Percentiles rank a stretch among this genome's conserved stretches.
These are phyloP conservation scores for Anthonomus grandis DNA, from an alignment of 1,140 invertebrate species.

Conservation along the genomic window DNA sequence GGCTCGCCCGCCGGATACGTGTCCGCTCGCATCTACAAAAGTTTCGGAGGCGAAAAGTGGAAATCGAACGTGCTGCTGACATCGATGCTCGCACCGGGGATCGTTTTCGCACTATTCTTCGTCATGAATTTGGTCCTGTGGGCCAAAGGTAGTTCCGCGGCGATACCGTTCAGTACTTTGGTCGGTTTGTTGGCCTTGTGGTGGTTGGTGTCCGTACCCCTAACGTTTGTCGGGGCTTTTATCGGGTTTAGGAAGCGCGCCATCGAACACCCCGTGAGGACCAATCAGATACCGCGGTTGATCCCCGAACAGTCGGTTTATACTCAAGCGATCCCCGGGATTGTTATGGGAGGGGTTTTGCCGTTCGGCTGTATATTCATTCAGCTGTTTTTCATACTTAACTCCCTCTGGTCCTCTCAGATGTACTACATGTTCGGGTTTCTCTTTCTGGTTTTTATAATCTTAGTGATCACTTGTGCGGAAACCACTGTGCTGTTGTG, in stretches of 20 bases:
- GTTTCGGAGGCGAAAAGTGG: constrained; percentile 97
- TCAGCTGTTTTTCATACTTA: constrained; percentile 98
- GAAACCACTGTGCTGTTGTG: constrained; percentile 97
- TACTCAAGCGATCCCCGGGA: constrained; percentile 87
- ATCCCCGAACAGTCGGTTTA: constrained; percentile 98
- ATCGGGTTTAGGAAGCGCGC: constrained; percentile 97
- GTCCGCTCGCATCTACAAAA: constrained; percentile 95
- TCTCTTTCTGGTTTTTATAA: constrained; percentile 95
- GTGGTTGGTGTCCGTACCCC: constrained; percentile 96
- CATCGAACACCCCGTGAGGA: constrained; percentile 94
- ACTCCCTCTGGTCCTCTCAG: constrained; percentile 97
- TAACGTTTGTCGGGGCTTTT: constrained; percentile 97
- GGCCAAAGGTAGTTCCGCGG: constrained; percentile 91
- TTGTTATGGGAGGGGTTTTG: constrained; percentile 96
- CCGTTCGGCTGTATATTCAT: constrained; percentile 99
- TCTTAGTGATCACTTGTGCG: constrained; percentile 96
- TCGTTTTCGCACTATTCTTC: constrained; percentile 95
- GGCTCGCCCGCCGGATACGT: constrained; percentile 95
- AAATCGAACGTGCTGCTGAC: constrained; percentile 96
- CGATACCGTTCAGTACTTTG: constrained; percentile 97
- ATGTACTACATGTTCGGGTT: constrained; percentile 99
- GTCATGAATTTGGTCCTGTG: constrained; percentile 95
- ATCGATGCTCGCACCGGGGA: constrained; percentile 88
- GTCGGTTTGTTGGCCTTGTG: constrained; percentile 92
- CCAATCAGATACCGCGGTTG: constrained; percentile 97